phyloP scores from a whole-genome alignment of 2,113 vertebrate genomes.

The Chinchilla lanigera region DNA sequence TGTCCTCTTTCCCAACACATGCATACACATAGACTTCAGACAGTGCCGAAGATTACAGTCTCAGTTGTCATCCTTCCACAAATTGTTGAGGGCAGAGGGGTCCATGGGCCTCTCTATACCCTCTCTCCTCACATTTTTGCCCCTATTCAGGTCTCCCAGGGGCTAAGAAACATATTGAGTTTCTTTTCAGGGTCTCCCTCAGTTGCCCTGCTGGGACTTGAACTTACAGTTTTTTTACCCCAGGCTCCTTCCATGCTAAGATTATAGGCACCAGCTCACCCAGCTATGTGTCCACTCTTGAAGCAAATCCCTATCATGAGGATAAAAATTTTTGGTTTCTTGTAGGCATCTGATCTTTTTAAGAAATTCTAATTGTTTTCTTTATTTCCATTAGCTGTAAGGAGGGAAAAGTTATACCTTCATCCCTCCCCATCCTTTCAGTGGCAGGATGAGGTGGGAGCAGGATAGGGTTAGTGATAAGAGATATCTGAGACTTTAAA shows the following conservation, averaged over 20 bases:
- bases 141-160: background rate
- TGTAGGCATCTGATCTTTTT: background rate
- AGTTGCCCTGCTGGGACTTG: background rate
- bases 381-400: background rate
- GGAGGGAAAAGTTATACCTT: background rate
- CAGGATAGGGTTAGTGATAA: background rate
- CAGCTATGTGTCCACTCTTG: background rate
- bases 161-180: background rate
- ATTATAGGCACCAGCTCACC: background rate
- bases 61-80: background rate
- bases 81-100: background rate
- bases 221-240: background rate
- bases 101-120: background rate
- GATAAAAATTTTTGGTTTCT: background rate
- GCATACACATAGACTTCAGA: background rate
- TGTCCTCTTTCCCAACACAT: background rate
- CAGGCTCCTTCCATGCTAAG: background rate
- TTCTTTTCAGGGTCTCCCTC: background rate
- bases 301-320: background rate
- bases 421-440: background rate
- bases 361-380: background rate
- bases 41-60: background rate
- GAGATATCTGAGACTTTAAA: background rate
- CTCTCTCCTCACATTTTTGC: background rate
- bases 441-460: background rate